phyloP scores from a whole-genome alignment of 2,888 invertebrate genomes.

The Phasia obesa region DNA sequence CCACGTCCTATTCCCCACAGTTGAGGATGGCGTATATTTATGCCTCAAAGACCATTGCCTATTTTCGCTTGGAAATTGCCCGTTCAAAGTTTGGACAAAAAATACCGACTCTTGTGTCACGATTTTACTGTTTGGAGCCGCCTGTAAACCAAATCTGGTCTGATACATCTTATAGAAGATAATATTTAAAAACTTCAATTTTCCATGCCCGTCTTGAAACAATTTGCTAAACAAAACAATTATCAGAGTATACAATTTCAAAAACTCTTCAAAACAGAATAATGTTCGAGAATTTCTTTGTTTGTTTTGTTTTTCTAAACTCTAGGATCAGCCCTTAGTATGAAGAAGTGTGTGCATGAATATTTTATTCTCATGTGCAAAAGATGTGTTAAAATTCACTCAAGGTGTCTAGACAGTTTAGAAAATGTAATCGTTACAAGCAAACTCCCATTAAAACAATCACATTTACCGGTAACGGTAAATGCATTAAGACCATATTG shows the following conservation, averaged over 20 bases:
- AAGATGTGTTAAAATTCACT: conserved; percentile 47
- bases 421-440: conserved; percentile 62
- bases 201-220: background rate
- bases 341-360: background rate
- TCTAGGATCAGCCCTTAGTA: conserved; percentile 32
- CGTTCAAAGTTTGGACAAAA: too few species aligned
- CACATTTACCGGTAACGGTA: conserved; percentile 16
- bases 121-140: too few species aligned
- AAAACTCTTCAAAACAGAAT: conserved; percentile 43
- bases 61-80: too few species aligned
- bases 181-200: too few species aligned
- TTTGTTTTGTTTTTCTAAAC: background rate
- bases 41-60: too few species aligned
- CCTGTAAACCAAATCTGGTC: too few species aligned
- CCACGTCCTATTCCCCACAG: too few species aligned
- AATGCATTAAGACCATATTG: conserved; percentile 27
- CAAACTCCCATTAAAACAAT: background rate
- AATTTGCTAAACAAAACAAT: conserved; percentile 53
- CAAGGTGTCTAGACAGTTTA: conserved; percentile 71
- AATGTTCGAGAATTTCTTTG: background rate
- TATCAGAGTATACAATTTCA: conserved; percentile 64
- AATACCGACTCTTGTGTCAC: too few species aligned
- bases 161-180: too few species aligned
- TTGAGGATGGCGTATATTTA: too few species aligned
- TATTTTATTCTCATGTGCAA: conserved; percentile 9